Base-by-base conservation (phyloP, 2,888 invertebrate species). In the Hedya salicella region DNA sequence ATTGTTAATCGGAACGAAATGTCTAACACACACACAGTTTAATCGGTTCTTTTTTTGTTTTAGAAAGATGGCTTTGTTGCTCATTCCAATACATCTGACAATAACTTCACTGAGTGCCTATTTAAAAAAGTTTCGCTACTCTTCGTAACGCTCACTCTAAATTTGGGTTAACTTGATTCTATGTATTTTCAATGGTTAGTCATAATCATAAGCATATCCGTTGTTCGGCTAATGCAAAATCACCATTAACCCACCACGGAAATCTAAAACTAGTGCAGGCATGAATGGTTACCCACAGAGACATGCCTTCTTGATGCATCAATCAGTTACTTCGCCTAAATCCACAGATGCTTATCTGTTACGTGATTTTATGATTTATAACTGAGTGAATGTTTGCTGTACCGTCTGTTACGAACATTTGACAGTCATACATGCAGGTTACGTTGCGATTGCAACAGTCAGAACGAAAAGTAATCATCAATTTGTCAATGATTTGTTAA, bases 401-500 rank as follows among this genome's bases (percentile, higher is more conserved):
- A 59, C 46, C 36, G 44, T 48, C 39, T 57, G 16, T 39, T n/a
- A 25, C 30, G 16, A 19, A 40, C 59, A 44, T 44, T 50, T 52
- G 59, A 60, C 60, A 59, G 65, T 39, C 60, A 60, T 40, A 60
- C 60, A 60, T 53, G 65, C 40, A 56, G 14, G 48, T 30, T 40
- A 32, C 60, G 48, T 40, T 48, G 13, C 48, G 40, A 56, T 54
- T 53, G 66, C 66, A 54, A 61, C 46, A 48, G 46, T 39, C 30
- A 25, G 46, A 59, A 46, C 60, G 53, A 44, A 59, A 61, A 66
- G 66, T 61, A 66, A 66, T 66, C 65, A 66, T 66, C 66, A 66
- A 66, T 66, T 66, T 66, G 66, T 66, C 66, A 66, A 66, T 66
- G 66, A 66, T 66, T 66, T 66, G 60, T 66, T 66, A 66, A 66